Base-by-base conservation (phyloP, 1,140 invertebrate species). In the Bradysia coprophila region DNA sequence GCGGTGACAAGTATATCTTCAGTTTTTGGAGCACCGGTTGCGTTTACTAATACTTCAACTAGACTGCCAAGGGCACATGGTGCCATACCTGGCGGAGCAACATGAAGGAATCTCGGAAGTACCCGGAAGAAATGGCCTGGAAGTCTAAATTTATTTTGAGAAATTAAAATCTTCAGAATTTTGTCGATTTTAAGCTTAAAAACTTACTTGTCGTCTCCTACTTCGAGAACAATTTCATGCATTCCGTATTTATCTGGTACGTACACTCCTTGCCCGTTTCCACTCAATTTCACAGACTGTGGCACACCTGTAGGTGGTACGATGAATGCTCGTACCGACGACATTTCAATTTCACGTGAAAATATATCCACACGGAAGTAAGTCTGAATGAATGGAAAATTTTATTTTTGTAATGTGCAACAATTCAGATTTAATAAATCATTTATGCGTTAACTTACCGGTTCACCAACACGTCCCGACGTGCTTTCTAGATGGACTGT, bases 21-120 rank as follows among this genome's bases (percentile, higher is more conserved):
- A 55, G 73, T 77, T 67, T 73, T 80, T 32, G 74, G 74, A 55
- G 75, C 87, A 71, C 88, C 78, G 52, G 79, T 83, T 48, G 78
- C 78, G 72, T 83, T 87, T 59, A 96, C 91, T 64, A 93, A 73
- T 48, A 97, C 85, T 73, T 96, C 91, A 5, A 95, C 91, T 40
- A 92, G 78, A 43, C 85, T 88, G 47, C 91, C 92, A 23, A 94
- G 72, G 15, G 88, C 83, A 63, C 91, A 95, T 18, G 88, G 92
- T 40, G 93, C 90, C 72, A 95, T 89, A 44, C 89, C 88, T 10
- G 87, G 84, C 28, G 83, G 81, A 41, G 78, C 79, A 36, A 92
- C 87, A 57, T 82, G 78, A 40, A 85, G 76, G 41, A 89, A 60
- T 32, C 85, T 77, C 37, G 90, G 87, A 53, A 89, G 66, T 3